phyloP scores from a whole-genome alignment of 1,140 invertebrate species.

The Aphelenchoides besseyi region DNA sequence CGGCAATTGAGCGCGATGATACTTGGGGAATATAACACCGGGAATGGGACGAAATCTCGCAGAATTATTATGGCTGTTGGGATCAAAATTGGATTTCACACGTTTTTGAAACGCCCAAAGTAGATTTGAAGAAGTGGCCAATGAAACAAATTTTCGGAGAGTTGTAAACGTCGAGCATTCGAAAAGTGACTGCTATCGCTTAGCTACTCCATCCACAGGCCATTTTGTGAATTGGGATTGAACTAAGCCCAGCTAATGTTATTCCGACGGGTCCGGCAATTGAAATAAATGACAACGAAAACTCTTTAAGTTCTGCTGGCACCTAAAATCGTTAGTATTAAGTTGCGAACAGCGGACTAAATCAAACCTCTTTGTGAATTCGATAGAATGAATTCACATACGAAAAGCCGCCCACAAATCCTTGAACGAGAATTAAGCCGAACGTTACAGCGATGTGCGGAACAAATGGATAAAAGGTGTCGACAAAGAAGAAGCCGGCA shows the following conservation, averaged over 20 bases:
- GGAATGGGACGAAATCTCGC: too few species aligned
- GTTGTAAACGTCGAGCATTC: neutral
- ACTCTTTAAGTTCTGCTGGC: conserved; percentile 22
- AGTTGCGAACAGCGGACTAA: neutral
- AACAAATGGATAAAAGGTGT: conserved; percentile 9
- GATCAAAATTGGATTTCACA: too few species aligned
- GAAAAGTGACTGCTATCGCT: neutral
- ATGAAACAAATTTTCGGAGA: too few species aligned
- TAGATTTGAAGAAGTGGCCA: neutral
- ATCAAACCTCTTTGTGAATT: conserved; percentile 15
- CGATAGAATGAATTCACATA: conserved; percentile 17
- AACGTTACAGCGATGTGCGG: conserved; percentile 19
- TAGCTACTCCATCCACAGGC: neutral
- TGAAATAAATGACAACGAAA: conserved; percentile 27
- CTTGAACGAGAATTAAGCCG: conserved; percentile 18
- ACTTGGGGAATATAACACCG: too few species aligned
- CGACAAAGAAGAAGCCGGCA: conserved; percentile 19
- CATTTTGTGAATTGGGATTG: conserved; percentile 36
- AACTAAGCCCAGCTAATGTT: conserved; percentile 30
- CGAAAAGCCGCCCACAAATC: conserved; percentile 12
- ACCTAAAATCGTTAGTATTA: neutral
- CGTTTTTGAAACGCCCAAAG: too few species aligned
- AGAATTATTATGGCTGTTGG: too few species aligned
- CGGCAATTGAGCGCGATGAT: too few species aligned
- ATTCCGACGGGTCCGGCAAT: conserved; percentile 35